These are phyloP conservation scores for Craniophora ligustri DNA, from an alignment of 2,888 invertebrate genomes.

Conservation along the genomic window DNA sequence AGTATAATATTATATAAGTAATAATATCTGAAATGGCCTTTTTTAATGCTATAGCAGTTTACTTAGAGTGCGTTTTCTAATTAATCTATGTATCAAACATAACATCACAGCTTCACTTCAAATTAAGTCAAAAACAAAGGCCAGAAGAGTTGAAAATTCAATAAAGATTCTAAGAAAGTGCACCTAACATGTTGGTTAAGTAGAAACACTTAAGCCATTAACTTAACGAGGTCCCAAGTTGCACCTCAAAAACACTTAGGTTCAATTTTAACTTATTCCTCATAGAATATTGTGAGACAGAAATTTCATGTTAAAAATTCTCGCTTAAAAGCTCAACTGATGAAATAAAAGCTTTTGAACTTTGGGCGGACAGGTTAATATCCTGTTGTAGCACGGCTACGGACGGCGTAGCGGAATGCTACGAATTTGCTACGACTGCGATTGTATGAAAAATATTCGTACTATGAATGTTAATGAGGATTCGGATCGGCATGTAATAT, in stretches of 20 bases:
- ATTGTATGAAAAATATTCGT: slow-evolving; percentile 46
- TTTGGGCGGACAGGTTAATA: slow-evolving; percentile 52
- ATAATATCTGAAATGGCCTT: no score
- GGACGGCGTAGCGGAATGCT: slow-evolving; percentile 46
- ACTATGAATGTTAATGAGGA: slow-evolving; percentile 36
- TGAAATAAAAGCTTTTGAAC: slow-evolving; percentile 49
- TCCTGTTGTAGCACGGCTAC: slow-evolving; percentile 58
- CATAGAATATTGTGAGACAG: slow-evolving; percentile 38
- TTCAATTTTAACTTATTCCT: slow-evolving; percentile 49
- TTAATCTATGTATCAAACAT: no score
- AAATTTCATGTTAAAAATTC: slow-evolving; percentile 36
- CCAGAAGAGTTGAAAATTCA: not conserved
- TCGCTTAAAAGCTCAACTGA: slow-evolving; percentile 42
- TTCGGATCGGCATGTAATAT: slow-evolving; percentile 10
- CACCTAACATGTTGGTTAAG: slow-evolving; percentile 31
- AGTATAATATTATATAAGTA: no score
- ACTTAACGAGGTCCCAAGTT: slow-evolving; percentile 44
- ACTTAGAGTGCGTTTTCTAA: no score
- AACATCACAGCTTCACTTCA: no score
- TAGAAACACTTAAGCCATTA: slow-evolving; percentile 50
- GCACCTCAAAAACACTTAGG: slow-evolving; percentile 50
- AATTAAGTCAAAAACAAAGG: no score
- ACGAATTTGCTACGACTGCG: slow-evolving; percentile 53
- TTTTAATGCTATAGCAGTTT: no score
- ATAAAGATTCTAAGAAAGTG: slow-evolving; percentile 21